These are phyloP conservation scores for Hippocampus kuda DNA, from an alignment of 2,797 vertebrate species.

Conservation along the genomic window DNA sequence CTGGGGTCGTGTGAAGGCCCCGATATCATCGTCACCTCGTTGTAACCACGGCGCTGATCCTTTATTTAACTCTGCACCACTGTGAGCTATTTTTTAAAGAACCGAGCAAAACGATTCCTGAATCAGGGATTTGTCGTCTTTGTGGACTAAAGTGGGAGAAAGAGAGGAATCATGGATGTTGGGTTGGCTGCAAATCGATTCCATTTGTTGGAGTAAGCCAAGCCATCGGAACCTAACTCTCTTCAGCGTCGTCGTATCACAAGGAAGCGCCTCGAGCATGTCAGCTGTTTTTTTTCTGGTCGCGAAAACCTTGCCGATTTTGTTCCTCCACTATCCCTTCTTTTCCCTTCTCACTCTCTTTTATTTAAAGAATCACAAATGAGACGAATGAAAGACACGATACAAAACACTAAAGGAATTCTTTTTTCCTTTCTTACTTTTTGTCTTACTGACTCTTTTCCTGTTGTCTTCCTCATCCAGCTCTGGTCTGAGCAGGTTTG, in stretches of 20 bases:
- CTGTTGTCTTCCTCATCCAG: constrained; percentile 49
- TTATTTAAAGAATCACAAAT: constrained; percentile 58
- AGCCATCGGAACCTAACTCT: constrained; percentile 27
- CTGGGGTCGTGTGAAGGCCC: neutral
- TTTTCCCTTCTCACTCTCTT: constrained; percentile 31
- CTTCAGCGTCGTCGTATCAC: constrained; percentile 21
- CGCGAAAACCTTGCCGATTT: constrained; percentile 26
- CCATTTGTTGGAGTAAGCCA: constrained; percentile 7
- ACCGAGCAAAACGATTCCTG: constrained; percentile 41
- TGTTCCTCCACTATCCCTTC: neutral
- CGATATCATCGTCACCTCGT: constrained; percentile 12
- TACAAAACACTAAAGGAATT: constrained; percentile 6
- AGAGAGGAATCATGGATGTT: constrained; percentile 6
- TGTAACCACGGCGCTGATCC: constrained; percentile 12
- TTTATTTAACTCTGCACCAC: constrained; percentile 40
- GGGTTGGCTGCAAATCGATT: neutral
- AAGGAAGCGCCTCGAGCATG: constrained; percentile 6
- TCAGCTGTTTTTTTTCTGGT: constrained; percentile 15
- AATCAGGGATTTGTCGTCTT: constrained; percentile 53
- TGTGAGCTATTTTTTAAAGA: constrained; percentile 50
- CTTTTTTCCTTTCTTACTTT: constrained; percentile 11
- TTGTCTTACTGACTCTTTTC: constrained; percentile 10
- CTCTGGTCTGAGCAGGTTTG: constrained; percentile 42
- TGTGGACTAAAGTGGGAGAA: constrained; percentile 30
- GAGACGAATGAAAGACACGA: constrained; percentile 32